Conservation (phyloP, 2,797 vertebrate species). For the Dallia pectoralis region DNA sequence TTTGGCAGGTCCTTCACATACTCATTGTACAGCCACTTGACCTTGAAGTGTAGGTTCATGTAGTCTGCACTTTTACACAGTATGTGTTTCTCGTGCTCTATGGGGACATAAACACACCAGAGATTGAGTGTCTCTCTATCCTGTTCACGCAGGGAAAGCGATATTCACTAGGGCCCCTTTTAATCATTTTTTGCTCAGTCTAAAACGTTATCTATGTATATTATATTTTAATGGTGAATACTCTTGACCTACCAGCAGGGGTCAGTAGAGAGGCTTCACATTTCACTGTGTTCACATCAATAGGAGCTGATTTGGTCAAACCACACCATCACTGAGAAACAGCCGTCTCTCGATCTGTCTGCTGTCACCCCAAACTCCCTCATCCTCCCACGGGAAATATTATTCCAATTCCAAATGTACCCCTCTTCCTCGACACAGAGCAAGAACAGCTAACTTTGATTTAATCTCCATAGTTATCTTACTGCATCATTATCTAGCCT, state of each 20-base stretch:
- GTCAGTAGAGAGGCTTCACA: too few species aligned
- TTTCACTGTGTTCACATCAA: too few species aligned
- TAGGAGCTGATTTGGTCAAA: too few species aligned
- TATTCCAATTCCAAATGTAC: not conserved
- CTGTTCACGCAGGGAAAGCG: too few species aligned
- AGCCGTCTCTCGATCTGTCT: slow-evolving; percentile 28
- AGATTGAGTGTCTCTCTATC: not conserved
- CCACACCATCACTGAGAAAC: too few species aligned
- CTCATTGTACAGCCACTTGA: slow-evolving; percentile 98
- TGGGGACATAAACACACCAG: not conserved
- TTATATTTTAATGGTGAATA: too few species aligned
- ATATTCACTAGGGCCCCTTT: too few species aligned
- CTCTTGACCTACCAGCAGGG: too few species aligned
- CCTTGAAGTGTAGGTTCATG: slow-evolving; percentile 99
- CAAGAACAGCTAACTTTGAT: too few species aligned
- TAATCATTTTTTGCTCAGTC: too few species aligned
- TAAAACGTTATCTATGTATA: too few species aligned
- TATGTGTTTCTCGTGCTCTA: slow-evolving; percentile 93
- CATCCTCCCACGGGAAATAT: not conserved
- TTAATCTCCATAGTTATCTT: not conserved
- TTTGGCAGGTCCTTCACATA: slow-evolving; percentile 88
- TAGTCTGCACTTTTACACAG: slow-evolving; percentile 97
- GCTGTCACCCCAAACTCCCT: slow-evolving; percentile 8
- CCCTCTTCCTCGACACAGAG: not conserved
- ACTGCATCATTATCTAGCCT: not conserved